These are phyloP conservation scores for Troilus luridus DNA, from an alignment of 2,888 invertebrate species.

Conservation along the genomic window DNA sequence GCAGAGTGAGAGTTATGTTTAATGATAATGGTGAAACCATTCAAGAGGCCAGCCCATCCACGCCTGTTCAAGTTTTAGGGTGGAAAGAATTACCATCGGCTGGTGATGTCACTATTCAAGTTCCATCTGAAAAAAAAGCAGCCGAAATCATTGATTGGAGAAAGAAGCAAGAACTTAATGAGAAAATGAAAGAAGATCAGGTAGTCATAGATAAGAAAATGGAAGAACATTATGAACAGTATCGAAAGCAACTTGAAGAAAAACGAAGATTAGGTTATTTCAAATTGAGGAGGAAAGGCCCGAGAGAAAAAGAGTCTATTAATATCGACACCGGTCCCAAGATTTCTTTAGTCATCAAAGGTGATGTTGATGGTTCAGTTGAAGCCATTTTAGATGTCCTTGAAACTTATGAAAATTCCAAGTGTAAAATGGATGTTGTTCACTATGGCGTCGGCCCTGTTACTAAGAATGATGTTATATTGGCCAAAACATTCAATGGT, in stretches of 20 bases:
- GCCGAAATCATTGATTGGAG: slow-evolving; percentile 79
- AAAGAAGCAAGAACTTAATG: slow-evolving; percentile 72
- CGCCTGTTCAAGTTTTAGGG: slow-evolving; percentile 89
- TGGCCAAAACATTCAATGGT: slow-evolving; percentile 83
- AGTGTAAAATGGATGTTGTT: slow-evolving; percentile 86
- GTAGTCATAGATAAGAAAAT: slow-evolving; percentile 77
- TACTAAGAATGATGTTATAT: slow-evolving; percentile 85
- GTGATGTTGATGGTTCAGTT: slow-evolving; percentile 96
- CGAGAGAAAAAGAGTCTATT: slow-evolving; percentile 74
- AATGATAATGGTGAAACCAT: slow-evolving; percentile 81
- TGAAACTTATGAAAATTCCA: slow-evolving; percentile 83
- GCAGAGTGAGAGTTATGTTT: slow-evolving; percentile 85
- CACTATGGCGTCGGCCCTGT: slow-evolving; percentile 93
- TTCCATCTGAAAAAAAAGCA: slow-evolving; percentile 82
- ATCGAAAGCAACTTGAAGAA: slow-evolving; percentile 75
- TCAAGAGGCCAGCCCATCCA: slow-evolving; percentile 81
- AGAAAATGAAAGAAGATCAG: slow-evolving; percentile 77
- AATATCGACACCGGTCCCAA: slow-evolving; percentile 65
- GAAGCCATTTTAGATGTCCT: slow-evolving; percentile 95
- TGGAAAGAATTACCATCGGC: slow-evolving; percentile 92
- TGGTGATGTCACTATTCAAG: slow-evolving; percentile 90
- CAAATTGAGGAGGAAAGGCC: slow-evolving; percentile 73
- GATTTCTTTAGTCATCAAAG: slow-evolving; percentile 75
- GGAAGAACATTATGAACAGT: slow-evolving; percentile 76
- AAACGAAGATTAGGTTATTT: slow-evolving; percentile 77